Percentiles rank a stretch among this genome's conserved stretches.
Conservation (phyloP, 2,888 invertebrate genomes). For the Diachrysia chrysitis region DNA sequence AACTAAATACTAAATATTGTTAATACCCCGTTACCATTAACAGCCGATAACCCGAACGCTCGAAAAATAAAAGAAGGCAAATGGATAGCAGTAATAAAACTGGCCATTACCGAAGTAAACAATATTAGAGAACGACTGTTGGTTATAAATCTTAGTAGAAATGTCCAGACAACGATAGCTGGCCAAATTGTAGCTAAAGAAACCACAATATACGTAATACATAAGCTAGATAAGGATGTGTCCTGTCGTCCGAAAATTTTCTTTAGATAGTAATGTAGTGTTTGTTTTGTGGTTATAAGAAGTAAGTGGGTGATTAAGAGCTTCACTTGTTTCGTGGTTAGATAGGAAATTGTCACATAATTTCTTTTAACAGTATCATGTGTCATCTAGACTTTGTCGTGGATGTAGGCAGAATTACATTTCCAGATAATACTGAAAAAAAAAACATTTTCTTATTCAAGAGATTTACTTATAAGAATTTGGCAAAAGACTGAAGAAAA, state of each 20-base stretch:
- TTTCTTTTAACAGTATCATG: neutral
- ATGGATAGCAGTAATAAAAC: conserved; percentile 71
- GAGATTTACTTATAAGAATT: no score
- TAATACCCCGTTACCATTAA: conserved; percentile 69
- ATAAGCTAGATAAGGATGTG: conserved; percentile 74
- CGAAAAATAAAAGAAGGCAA: conserved; percentile 77
- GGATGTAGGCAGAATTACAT: neutral
- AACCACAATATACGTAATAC: conserved; percentile 74
- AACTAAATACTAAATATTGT: conserved; percentile 38
- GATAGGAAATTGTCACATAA: neutral
- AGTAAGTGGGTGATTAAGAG: conserved; percentile 33
- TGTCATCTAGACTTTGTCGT: neutral
- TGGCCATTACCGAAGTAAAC: conserved; percentile 82
- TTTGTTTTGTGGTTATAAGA: conserved; percentile 21
- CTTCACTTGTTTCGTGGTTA: neutral
- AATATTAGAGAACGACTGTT: conserved; percentile 84
- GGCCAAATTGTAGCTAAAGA: conserved; percentile 80
- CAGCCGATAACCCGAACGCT: conserved; percentile 70
- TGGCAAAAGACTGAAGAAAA: no score
- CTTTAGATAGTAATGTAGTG: conserved; percentile 53
- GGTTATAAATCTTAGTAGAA: conserved; percentile 81
- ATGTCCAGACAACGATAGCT: conserved; percentile 78
- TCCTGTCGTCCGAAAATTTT: conserved; percentile 62
- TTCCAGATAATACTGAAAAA: no score
- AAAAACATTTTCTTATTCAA: no score